Evolutionary conservation across 2,113 vertebrate genomes (phyloP), one percentile per base, ranked within the genome.

Genomic region (Thymallus thymallus): DNA sequence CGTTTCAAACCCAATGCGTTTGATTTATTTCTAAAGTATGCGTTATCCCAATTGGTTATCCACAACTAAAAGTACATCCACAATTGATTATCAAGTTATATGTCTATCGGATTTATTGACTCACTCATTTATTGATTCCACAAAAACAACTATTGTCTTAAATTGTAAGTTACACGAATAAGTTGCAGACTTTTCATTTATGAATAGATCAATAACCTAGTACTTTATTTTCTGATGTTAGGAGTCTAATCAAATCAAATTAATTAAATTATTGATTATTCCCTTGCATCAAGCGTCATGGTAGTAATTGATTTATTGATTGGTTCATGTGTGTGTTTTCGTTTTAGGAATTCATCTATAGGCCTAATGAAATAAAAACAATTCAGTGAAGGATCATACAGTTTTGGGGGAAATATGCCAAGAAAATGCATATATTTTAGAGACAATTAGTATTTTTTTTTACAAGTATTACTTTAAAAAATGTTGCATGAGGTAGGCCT

Each of bases 241-340:
- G 13, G 81, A 64, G 16, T 82, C n/a, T 63, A 75, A 78, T 83
- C 76, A 14, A 79, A 29, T 32, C 55, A 80, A 74, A 80, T 85
- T 75, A 81, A 89, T 88, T 83, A 71, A 75, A 9, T 5, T 84
- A 89, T 89, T 22, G 87, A 89, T 90, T 88, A 85, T 84, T 84
- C 84, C 74, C 86, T 80, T 84, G 68, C 70, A 74, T 62, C 80
- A 76, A 22, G 71, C 55, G 71, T 78, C 66, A 76, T 82, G 76
- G 67, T 77, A 84, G 82, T 87, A 80, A 89, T 88, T 84, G 86
- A 89, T 91, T 46, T 60, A 90, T 91, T 72, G 87, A 92, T 86
- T 78, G 72, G 75, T 83, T 76, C 76, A 77, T 76, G 80, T 29
- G 69, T 78, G 35, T 41, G 68, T 51, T 68, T 20, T 24, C 51